Conservation (phyloP, 2,113 vertebrate genomes). For the Pantherophis guttatus region DNA sequence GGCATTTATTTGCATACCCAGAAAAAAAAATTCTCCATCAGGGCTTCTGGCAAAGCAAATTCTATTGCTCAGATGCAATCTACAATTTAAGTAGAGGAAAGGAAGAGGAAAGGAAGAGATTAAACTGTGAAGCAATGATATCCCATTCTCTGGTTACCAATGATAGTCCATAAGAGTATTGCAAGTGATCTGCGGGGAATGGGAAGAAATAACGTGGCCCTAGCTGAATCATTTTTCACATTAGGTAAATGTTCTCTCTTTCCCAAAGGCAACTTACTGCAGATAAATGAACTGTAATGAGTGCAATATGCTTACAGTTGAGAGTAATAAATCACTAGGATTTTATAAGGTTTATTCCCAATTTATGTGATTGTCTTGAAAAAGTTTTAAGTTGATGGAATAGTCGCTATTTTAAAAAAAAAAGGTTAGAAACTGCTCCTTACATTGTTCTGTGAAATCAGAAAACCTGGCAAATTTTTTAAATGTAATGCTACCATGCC, state of each 20-base stretch:
- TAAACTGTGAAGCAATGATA: background rate
- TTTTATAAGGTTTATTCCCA: background rate
- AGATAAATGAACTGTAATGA: background rate
- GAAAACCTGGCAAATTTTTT: background rate
- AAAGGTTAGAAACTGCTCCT: background rate
- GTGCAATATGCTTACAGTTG: background rate
- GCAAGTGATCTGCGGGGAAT: background rate
- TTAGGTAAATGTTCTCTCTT: background rate
- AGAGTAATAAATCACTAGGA: background rate
- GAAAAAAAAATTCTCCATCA: background rate
- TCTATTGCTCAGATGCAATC: background rate
- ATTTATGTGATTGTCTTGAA: background rate
- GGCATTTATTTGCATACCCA: background rate
- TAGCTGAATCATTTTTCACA: background rate
- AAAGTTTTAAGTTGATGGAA: background rate
- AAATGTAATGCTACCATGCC: background rate
- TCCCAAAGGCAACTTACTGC: background rate
- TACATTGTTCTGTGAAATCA: background rate
- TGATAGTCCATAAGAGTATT: background rate
- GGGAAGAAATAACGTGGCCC: background rate
- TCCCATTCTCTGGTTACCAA: background rate
- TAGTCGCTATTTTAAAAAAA: background rate
- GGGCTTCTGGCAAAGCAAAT: background rate
- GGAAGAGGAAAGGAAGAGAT: background rate
- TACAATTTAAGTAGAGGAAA: background rate